phyloP scores from a whole-genome alignment of 1,140 invertebrate genomes.

The Cotesia vestalis region DNA sequence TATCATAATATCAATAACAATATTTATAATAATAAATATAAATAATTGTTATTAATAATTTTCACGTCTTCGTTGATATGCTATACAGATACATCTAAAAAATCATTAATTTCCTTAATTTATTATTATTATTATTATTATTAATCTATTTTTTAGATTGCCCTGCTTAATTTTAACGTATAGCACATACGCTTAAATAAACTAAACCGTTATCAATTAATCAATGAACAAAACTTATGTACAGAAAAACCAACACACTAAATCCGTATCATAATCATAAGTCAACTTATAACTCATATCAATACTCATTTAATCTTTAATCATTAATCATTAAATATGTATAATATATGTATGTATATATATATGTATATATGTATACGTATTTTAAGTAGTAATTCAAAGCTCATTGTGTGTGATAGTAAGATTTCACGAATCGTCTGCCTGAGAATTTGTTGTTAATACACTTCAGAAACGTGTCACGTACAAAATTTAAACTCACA shows the following conservation, averaged over 20 bases:
- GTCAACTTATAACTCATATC: no score
- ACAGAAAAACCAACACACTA: conserved; percentile 11
- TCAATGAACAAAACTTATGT: conserved; percentile 8
- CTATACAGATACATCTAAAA: conserved; percentile 17
- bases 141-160: neutral
- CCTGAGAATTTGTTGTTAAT: neutral
- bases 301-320: no score
- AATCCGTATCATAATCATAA: neutral
- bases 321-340: no score
- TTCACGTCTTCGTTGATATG: conserved; percentile 33
- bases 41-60: conserved; percentile 24
- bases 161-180: conserved; percentile 23
- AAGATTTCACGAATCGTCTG: neutral
- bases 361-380: neutral
- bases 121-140: conserved; percentile 7
- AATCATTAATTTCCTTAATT: neutral
- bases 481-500: conserved; percentile 2
- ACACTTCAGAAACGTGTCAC: neutral
- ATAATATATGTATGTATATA: neutral
- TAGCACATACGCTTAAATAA: conserved; percentile 28
- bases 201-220: no score
- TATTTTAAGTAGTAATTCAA: neutral
- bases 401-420: neutral
- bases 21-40: conserved; percentile 14
- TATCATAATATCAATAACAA: no score